Base-by-base conservation (phyloP, 1,140 invertebrate genomes). In the Drosophila oshimai region DNA sequence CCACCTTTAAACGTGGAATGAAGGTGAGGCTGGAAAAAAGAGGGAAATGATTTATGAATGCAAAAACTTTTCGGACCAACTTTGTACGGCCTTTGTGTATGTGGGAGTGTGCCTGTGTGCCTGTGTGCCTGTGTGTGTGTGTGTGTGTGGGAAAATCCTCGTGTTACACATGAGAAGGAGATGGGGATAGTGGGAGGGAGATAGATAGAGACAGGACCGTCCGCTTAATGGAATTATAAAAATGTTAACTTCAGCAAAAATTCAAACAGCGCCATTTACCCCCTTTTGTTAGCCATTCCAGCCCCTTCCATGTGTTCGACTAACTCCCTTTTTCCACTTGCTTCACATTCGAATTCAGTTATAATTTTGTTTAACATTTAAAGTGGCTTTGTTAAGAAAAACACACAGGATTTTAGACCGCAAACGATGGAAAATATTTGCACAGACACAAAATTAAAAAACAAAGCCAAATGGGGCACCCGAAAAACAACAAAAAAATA, bases 361-460 rank as follows among this genome's bases (percentile, higher is more conserved):
- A 84, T 84, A 86, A 86, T 84, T 86, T 86, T 86, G 80, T 84
- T 86, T 84, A 86, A 84, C 79, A 86, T 84, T 79, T 74, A 57
- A 84, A 86, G 80, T 86, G 79, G 65, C 75, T 86, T 79, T 79
- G 64, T 67, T 83, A 29, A 61, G 12, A 58, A 9, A 7, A 28
- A 17, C 10, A 17, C 20, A 33, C 6, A 31, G 20, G 13, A 37
- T 57, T 18, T 13, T 13, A 6, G 26, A 36, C 61, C 51, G 15
- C 31, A 29, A 31, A 39, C 42, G 2, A 29, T 36, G 6, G 6
- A 41, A 71, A 70, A 69, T 68, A 68, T 68, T 68, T 68, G 64
- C 29, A 10, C 33, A 61, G 37, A 33, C 28, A 13, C 55, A 24
- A 45, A 62, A 49, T 65, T 39, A 37, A 65, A 65, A 65, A 65